These are phyloP conservation scores for Bimastos eiseni DNA, from an alignment of 2,888 invertebrate genomes.

Conservation along the genomic window DNA sequence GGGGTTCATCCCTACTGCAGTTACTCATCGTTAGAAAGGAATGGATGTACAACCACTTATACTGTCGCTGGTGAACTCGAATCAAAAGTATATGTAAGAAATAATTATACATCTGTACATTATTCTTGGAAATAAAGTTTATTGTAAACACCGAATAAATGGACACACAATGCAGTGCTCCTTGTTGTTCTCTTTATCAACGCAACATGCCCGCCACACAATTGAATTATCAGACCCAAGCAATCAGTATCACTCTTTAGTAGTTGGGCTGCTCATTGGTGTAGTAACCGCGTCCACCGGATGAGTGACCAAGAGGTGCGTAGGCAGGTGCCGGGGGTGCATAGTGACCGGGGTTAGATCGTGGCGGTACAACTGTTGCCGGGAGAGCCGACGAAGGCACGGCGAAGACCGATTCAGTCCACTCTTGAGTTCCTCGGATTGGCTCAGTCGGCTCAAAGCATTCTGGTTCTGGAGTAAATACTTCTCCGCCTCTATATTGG, in stretches of 20 bases:
- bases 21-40: background rate
- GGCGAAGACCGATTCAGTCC: slow-evolving; percentile 30
- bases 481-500: background rate
- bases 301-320: background rate
- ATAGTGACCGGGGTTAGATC: background rate
- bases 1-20: too few species aligned
- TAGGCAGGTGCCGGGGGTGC: slow-evolving; percentile 17
- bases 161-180: background rate
- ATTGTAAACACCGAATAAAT: background rate
- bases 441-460: slow-evolving; percentile 21
- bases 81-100: background rate
- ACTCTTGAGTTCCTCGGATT: slow-evolving; percentile 27
- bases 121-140: background rate
- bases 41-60: background rate
- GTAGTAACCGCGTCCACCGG: background rate
- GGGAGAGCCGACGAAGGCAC: background rate
- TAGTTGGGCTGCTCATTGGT: background rate
- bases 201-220: background rate
- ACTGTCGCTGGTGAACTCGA: background rate
- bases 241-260: background rate
- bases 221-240: background rate
- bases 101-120: background rate
- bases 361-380: background rate
- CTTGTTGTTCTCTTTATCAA: background rate
- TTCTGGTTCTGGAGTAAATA: background rate